Base-by-base conservation (phyloP, 2,797 vertebrate species). In the Channallabes apus region DNA sequence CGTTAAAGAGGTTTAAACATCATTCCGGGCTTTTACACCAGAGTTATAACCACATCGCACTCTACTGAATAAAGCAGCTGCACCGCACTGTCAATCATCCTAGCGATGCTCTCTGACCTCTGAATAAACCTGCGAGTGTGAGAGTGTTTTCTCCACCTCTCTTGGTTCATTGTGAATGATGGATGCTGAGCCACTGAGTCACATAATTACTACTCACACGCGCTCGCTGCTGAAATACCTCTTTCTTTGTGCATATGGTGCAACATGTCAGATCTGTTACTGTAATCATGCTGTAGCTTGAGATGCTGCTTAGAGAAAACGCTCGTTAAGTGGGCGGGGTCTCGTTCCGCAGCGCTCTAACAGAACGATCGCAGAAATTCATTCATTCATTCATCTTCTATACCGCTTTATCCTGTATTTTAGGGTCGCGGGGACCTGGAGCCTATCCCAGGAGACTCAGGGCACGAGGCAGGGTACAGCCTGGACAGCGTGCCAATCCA, bases 161-260 rank as follows among this genome's bases (percentile, higher is more conserved):
- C 22, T 62, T 12, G 35, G 35, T 69, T 68, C 9, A 18, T 64
- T 79, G 27, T 14, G 14, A 56, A 20, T 22, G 65, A 79, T 69
- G 72, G 56, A 62, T 15, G 58, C 54, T 71, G 41, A 78, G 27
- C 27, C 56, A 83, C 75, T 83, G 85, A 86, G 85, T 86, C 85
- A 86, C 58, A n/a, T 86, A 86, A 86, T 86, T 86, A 83, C 71
- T 18, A 32, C 27, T 83, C 29, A 22, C 35, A 38, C 32, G 20
- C 67, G 24, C 38, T 79, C 15, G 51, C 71, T n/a, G 41, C 18
- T 82, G 27, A 71, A 46, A 46, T 78, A 27, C 14, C 12, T 0
- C 73, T 29, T 41, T 82, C 65, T 12, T 14, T 15, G 61, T 62
- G 15, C 51, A 15, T 51, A 29, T 82, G 46, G 77, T 65, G 46